Evolutionary conservation across 2,888 invertebrate genomes (phyloP).

Genomic region (Cerastis leucographa): DNA sequence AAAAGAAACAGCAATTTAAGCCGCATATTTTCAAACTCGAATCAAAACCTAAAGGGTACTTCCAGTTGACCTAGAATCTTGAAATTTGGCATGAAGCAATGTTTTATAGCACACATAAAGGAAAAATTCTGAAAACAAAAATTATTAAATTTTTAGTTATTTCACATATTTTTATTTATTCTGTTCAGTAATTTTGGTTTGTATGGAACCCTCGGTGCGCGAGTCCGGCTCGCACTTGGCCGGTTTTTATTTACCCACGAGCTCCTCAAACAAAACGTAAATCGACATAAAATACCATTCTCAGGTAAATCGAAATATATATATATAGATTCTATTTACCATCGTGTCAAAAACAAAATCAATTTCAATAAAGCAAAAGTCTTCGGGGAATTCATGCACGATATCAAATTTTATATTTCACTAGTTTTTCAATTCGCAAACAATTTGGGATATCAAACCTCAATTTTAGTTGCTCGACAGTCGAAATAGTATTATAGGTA

Average conservation of each 20-base stretch:
- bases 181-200: no score
- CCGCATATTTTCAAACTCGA: no score
- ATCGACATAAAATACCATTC: background rate
- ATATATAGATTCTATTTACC: background rate
- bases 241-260: background rate
- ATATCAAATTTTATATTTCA: slow-evolving; percentile 16
- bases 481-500: slow-evolving; percentile 19
- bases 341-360: background rate
- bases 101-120: no score
- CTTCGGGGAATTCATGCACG: background rate
- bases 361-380: background rate
- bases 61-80: no score
- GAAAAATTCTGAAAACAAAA: no score
- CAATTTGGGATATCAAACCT: slow-evolving; percentile 20
- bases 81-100: no score
- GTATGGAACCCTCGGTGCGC: no score
- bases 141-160: no score
- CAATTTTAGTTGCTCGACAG: slow-evolving; percentile 1
- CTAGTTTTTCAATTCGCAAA: slow-evolving; percentile 11
- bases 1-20: no score
- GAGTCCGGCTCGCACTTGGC: no score
- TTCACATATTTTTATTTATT: no score
- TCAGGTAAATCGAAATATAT: background rate
- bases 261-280: background rate
- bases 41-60: no score